phyloP scores from a whole-genome alignment of 2,113 vertebrate species.

The Sciurus niger region DNA sequence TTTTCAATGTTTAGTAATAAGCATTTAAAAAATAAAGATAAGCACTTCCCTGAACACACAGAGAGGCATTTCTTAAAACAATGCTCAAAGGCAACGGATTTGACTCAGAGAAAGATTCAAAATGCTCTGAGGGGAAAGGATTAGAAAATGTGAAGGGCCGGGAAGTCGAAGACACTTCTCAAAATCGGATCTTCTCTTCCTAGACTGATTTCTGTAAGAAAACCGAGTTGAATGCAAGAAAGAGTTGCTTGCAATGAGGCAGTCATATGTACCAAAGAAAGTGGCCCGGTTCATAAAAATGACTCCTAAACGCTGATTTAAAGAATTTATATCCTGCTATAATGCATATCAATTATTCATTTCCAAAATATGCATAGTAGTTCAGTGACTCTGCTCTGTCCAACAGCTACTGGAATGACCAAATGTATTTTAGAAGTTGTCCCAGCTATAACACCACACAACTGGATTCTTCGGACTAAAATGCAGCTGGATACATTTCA shows the following conservation, averaged over 20 bases:
- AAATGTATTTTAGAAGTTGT: not conserved
- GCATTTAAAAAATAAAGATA: constrained; percentile 72
- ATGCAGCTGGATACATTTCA: not conserved
- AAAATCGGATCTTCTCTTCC: not conserved
- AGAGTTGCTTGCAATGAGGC: not conserved
- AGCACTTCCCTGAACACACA: constrained; percentile 75
- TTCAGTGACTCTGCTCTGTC: not conserved
- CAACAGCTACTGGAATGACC: not conserved
- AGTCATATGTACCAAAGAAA: not conserved
- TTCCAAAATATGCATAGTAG: not conserved
- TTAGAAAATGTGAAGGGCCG: not conserved
- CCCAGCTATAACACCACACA: rapidly evolving
- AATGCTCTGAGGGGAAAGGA: not conserved
- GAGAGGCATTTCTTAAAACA: constrained; percentile 79
- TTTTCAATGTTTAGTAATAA: constrained; percentile 46
- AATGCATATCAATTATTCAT: not conserved
- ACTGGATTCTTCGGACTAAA: not conserved
- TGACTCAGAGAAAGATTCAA: constrained; percentile 35
- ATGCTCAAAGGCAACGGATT: constrained; percentile 77
- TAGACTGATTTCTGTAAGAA: not conserved
- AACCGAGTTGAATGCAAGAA: not conserved
- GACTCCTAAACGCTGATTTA: not conserved
- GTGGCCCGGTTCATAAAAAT: not conserved
- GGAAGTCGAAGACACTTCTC: not conserved
- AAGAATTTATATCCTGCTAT: not conserved